These are phyloP conservation scores for Gerris lacustris DNA, from an alignment of 2,888 invertebrate genomes.

Conservation along the genomic window DNA sequence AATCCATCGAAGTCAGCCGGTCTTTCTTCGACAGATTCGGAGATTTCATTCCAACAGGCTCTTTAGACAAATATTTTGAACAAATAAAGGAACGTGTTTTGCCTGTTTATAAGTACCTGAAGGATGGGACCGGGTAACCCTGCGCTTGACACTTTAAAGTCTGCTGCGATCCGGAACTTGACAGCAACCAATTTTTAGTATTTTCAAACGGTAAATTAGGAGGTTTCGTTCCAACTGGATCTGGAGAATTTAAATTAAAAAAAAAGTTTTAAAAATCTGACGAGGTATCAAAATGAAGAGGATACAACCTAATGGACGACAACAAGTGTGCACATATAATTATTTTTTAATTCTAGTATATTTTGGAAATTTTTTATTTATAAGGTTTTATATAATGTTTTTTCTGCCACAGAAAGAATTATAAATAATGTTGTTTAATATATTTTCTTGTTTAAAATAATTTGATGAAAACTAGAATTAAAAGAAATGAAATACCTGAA, in stretches of 20 bases:
- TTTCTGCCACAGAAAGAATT: not conserved
- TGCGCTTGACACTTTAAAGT: conserved; percentile 47
- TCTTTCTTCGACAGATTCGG: conserved; percentile 51
- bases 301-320: too few species aligned
- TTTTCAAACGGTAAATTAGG: conserved; percentile 18
- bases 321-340: too few species aligned
- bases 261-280: not conserved
- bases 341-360: too few species aligned
- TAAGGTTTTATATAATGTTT: too few species aligned
- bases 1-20: conserved; percentile 37
- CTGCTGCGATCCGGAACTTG: conserved; percentile 51
- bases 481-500: conserved; percentile 41
- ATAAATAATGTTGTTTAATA: not conserved
- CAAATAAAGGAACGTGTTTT: not conserved
- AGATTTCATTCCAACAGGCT: conserved; percentile 52
- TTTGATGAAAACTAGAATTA: too few species aligned
- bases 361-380: too few species aligned
- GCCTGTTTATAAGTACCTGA: conserved; percentile 36
- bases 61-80: conserved; percentile 34
- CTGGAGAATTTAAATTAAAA: conserved; percentile 5
- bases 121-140: conserved; percentile 44
- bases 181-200: conserved; percentile 34
- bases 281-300: too few species aligned
- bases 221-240: conserved; percentile 19
- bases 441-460: not conserved